Percentiles rank a stretch among this genome's conserved stretches.
phyloP scores from a whole-genome alignment of 2,888 invertebrate genomes.

The Ceraclea dissimilis region DNA sequence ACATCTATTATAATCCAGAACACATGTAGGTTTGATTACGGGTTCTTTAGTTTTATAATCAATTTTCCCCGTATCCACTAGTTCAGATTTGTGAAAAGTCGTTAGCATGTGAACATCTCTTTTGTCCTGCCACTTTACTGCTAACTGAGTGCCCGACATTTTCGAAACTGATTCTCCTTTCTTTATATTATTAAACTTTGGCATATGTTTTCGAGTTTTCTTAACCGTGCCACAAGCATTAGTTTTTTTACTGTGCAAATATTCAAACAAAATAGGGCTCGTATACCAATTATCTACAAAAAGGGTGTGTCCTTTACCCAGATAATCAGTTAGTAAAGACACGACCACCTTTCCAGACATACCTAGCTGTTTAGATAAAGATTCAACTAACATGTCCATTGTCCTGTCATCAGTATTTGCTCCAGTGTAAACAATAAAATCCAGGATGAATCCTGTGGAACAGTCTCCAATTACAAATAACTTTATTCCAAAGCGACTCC shows the following conservation, averaged over 20 bases:
- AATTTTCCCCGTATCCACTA: not conserved
- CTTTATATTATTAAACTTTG: conserved; percentile 6
- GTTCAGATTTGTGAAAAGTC: not conserved
- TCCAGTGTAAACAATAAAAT: conserved; percentile 8
- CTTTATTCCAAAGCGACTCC: conserved; percentile 5
- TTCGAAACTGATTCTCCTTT: not conserved
- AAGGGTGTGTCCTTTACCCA: conserved; percentile 7
- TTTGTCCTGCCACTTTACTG: conserved; percentile 2
- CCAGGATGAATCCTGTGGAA: conserved; percentile 1
- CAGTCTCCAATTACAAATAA: conserved; percentile 8
- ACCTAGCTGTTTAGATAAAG: not conserved
- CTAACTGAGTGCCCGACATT: not conserved
- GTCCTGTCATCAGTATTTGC: not conserved
- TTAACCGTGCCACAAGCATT: conserved; percentile 6
- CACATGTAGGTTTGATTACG: not conserved
- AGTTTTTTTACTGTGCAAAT: not conserved
- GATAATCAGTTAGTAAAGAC: conserved; percentile 6
- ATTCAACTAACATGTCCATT: not conserved
- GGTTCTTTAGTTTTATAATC: not conserved
- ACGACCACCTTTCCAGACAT: conserved; percentile 7
- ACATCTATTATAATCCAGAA: not conserved
- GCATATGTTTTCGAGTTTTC: conserved; percentile 6
- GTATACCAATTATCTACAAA: conserved; percentile 12
- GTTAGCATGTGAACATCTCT: conserved; percentile 1
- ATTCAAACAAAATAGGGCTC: conserved; percentile 5